These are phyloP conservation scores for Temnothorax longispinosus DNA, from an alignment of 1,140 invertebrate species.

Conservation along the genomic window DNA sequence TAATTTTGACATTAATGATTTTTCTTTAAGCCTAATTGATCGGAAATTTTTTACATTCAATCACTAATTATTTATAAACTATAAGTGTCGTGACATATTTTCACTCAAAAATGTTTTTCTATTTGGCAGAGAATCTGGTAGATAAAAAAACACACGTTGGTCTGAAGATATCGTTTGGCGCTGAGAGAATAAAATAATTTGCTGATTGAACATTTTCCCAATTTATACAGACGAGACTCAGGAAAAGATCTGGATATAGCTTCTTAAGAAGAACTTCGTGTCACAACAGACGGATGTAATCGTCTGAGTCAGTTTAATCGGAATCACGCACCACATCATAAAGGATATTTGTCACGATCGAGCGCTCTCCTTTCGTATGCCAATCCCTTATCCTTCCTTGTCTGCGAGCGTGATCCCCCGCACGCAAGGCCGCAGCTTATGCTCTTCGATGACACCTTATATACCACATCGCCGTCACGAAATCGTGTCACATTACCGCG, in stretches of 20 bases:
- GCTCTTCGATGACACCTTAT: background rate
- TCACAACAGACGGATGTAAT: conserved; percentile 20
- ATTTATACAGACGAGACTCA: background rate
- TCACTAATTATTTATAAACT: background rate
- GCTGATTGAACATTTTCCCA: background rate
- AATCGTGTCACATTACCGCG: background rate
- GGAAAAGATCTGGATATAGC: background rate
- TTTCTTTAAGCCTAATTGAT: background rate
- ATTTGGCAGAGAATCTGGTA: background rate
- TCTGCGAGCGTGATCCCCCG: conserved; percentile 6
- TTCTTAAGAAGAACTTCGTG: background rate
- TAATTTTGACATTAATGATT: background rate
- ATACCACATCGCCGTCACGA: background rate
- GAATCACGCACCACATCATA: conserved; percentile 70
- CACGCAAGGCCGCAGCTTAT: background rate
- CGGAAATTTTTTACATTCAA: background rate
- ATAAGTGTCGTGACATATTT: background rate
- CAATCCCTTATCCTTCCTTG: conserved; percentile 45
- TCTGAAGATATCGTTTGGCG: no score
- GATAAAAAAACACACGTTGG: background rate
- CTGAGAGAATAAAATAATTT: background rate
- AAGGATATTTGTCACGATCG: conserved; percentile 51
- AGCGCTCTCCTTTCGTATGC: conserved; percentile 26
- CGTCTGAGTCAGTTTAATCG: conserved; percentile 36
- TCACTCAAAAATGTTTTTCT: background rate